Base-by-base conservation (phyloP, 2,797 vertebrate species). In the Varecia variegata region DNA sequence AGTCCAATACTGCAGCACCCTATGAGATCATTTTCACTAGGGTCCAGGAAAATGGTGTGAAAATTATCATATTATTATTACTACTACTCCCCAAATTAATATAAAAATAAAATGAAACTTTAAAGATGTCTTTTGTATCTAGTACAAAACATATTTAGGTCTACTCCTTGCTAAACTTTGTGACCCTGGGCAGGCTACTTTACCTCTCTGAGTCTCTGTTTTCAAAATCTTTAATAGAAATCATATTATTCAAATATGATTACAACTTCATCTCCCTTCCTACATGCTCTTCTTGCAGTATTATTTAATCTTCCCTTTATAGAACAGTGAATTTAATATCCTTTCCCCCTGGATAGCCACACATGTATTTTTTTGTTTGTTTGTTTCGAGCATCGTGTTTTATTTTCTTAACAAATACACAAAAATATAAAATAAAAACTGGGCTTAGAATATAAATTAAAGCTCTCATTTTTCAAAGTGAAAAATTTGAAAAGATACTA, bases 321-420 rank as follows among this genome's bases (percentile, higher is more conserved):
- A 10, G 15, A 77, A 7, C 17, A n/a, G 21, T 50, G 32, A 71
- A 1, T 45, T 71, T 32, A 71, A 14, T 23, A 18, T 14, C 5
- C 18, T 65, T 1, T 43, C 4, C 7, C 10, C 11, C 68, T 38
- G 6, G 9, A 45, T 32, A 21, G 5, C 4, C 32, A n/a, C 9
- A 88, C 17, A 32, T 60, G 4, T n/a, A 56, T 56, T 56, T 54
- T 20, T 54, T 56, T n/a, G n/a, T n/a, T 54, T 50, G 15, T 9
- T 74, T 82, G 43, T 95, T 90, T 89, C 85, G 67, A 97, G 81
- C 52, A 95, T 67, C 23, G 32, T 52, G 30, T 81, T 94, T 90
- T 88, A 70, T 79, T 94, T 94, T 83, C 32, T 60, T 60, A 97
- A 70, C 25, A 32, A 96, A 87, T 67, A 79, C 77, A 80, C 6